Evolutionary conservation across 2,797 vertebrate genomes (phyloP).

Genomic region (Dicrostonyx torquatus): DNA sequence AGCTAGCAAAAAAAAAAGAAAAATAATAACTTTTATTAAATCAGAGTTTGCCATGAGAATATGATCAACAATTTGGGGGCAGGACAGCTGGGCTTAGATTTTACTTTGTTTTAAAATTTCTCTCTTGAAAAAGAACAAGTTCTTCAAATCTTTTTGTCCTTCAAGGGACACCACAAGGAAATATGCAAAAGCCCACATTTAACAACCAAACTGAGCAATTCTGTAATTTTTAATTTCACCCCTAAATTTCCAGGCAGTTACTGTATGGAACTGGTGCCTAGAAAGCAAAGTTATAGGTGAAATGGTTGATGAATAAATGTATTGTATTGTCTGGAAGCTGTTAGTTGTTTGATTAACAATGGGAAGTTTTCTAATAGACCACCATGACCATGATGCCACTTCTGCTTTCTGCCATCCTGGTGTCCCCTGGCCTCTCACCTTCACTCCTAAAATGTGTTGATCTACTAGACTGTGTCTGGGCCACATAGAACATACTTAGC

Average conservation of each 20-base stretch:
- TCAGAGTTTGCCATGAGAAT: slow-evolving; percentile 35
- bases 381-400: not conserved
- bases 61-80: not conserved
- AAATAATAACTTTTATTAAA: slow-evolving; percentile 25
- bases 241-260: slow-evolving; percentile 36
- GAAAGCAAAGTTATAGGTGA: slow-evolving; percentile 66
- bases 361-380: slow-evolving; percentile 48
- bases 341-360: slow-evolving; percentile 45
- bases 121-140: slow-evolving; percentile 50
- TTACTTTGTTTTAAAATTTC: slow-evolving; percentile 23
- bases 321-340: slow-evolving; percentile 62
- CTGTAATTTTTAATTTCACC: slow-evolving; percentile 47
- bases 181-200: slow-evolving; percentile 23
- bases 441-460: slow-evolving; percentile 9
- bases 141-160: slow-evolving; percentile 49
- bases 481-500: not conserved
- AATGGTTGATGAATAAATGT: slow-evolving; percentile 17
- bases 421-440: not conserved
- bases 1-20: not conserved
- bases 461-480: not conserved
- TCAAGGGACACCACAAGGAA: slow-evolving; percentile 32
- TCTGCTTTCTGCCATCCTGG: not conserved
- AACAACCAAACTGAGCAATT: slow-evolving; percentile 17
- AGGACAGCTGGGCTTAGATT: not conserved
- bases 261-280: slow-evolving; percentile 3